phyloP scores from a whole-genome alignment of 2,888 invertebrate genomes.

The Aphidius colemani region DNA sequence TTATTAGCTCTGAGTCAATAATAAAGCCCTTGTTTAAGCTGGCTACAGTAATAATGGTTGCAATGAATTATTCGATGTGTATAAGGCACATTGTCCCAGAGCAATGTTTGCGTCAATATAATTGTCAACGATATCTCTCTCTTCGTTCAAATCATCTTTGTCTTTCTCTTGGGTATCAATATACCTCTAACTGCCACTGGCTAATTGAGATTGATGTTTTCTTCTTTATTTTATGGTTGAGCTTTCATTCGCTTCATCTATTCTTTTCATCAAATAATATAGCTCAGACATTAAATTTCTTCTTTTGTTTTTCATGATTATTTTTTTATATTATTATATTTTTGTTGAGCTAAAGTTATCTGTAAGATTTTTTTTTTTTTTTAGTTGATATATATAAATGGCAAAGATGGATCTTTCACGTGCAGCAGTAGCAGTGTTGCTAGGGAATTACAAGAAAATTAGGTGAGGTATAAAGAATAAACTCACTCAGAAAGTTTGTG shows the following conservation, averaged over 20 bases:
- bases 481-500: slow-evolving; percentile 13
- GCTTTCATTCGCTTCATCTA: slow-evolving; percentile 33
- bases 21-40: slow-evolving; percentile 54
- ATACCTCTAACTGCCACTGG: slow-evolving; percentile 35
- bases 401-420: slow-evolving; percentile 3
- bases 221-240: slow-evolving; percentile 38
- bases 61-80: slow-evolving; percentile 47
- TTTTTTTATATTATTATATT: slow-evolving; percentile 8
- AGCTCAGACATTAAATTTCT: not conserved
- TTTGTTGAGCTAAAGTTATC: not conserved
- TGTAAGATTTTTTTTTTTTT: not conserved
- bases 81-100: slow-evolving; percentile 27
- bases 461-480: slow-evolving; percentile 5
- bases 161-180: slow-evolving; percentile 24
- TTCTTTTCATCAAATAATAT: not conserved
- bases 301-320: not conserved
- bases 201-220: slow-evolving; percentile 55
- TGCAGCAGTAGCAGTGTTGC: slow-evolving; percentile 1
- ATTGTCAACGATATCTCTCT: slow-evolving; percentile 42
- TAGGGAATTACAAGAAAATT: not conserved
- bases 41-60: slow-evolving; percentile 48
- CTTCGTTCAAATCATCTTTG: slow-evolving; percentile 1
- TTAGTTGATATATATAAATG: slow-evolving; percentile 1
- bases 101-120: slow-evolving; percentile 43
- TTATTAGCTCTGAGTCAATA: slow-evolving; percentile 59